Percentiles rank a stretch among this genome's conserved stretches.
Evolutionary conservation across 2,113 vertebrate species (phyloP).

Genomic region (Archocentrus centrarchus): DNA sequence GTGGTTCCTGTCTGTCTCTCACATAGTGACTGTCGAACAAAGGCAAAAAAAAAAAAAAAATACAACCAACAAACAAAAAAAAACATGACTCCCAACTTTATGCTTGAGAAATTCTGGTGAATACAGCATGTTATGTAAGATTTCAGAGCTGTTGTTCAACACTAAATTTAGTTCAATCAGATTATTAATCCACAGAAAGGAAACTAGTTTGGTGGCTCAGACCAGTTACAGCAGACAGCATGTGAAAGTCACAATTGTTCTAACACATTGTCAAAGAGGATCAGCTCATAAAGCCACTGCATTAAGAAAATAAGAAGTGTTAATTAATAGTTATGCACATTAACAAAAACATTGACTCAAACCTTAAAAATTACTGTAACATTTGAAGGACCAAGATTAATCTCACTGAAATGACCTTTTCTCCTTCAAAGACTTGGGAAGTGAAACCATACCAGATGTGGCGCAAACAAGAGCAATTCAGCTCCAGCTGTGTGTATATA

Average conservation of each 20-base stretch:
- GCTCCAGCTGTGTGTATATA: constrained; percentile 15
- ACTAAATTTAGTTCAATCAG: background rate
- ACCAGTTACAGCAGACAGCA: background rate
- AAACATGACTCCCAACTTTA: background rate
- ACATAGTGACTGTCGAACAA: background rate
- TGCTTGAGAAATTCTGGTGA: background rate
- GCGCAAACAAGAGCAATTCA: constrained; percentile 4
- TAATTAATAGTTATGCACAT: accelerated
- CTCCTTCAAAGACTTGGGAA: background rate
- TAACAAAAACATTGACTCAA: background rate
- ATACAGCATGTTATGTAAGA: background rate
- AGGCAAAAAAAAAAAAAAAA: background rate
- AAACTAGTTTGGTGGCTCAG: background rate
- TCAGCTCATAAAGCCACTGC: background rate
- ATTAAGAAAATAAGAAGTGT: background rate
- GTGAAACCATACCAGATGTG: constrained; percentile 36
- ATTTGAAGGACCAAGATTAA: accelerated
- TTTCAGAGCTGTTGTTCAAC: background rate
- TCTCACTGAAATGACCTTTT: background rate
- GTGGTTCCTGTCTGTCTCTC: background rate
- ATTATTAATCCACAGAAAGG: constrained; percentile 6
- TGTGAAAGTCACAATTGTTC: background rate
- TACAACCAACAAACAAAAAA: background rate
- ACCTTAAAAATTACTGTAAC: background rate
- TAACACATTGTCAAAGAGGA: background rate